Base-by-base conservation (phyloP, 2,888 invertebrate species). In the Sarcophaga carnaria region DNA sequence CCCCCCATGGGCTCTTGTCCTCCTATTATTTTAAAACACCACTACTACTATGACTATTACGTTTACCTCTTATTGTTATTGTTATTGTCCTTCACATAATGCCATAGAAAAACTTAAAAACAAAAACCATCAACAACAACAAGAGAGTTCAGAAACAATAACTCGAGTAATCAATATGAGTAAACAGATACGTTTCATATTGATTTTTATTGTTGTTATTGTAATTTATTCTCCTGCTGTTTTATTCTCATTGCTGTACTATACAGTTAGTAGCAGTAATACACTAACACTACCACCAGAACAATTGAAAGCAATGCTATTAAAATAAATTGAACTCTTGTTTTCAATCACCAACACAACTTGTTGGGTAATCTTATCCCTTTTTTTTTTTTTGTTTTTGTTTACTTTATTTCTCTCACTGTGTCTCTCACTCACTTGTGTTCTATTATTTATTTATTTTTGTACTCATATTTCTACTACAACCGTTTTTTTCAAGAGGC, bases 311-410 rank as follows among this genome's bases (percentile, higher is more conserved):
- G 49, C 75, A 83, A 78, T 79, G 54, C 54, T n/a, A 76, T 84
- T 87, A 71, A 84, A 84, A 84, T 87, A 84, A 84, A 84, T 79
- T 83, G 75, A 87, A 87, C 75, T 75, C 27, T 64, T 74, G 74
- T 78, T 78, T 71, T 81, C 78, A 81, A 85, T 81, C 70, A 78
- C 10, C 66, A 25, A 70, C 71, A 71, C 49, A 54, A n/a, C 14
- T 37, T 20, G 45, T 27, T 74, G 25, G 72, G 5, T 49, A 49
- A 49, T 14, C 22, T 47, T 14, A 47, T 69, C 22, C 47, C 14
- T 14, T 12, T 4, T 49, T 3, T 20, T n/a, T n/a, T 22, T 22
- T 22, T 22, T 22, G 22, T 49, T 49, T 45, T n/a, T 54, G 12
- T 80, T 72, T 10, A 45, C 14, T 45, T 74, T 47, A 37, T 72